Percentiles rank a stretch among this genome's conserved stretches.
phyloP scores from a whole-genome alignment of 2,797 vertebrate genomes.

The Harpagifer antarcticus region DNA sequence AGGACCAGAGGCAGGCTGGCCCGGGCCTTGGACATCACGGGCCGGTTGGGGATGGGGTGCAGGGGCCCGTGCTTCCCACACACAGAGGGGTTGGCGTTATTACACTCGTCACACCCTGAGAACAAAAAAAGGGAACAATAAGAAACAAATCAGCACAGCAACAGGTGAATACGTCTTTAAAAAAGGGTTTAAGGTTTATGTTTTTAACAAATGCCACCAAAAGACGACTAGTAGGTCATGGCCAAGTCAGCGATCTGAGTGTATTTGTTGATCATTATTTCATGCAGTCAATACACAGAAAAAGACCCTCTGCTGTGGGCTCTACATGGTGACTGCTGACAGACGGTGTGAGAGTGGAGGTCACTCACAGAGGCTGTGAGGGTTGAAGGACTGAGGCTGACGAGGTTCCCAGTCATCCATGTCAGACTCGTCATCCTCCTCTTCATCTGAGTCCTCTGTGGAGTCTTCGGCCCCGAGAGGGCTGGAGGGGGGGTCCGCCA shows the following conservation, averaged over 20 bases:
- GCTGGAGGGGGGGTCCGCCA: conserved; percentile 86
- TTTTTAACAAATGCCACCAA: not conserved
- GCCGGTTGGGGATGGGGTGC: conserved; percentile 95
- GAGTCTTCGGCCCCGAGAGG: conserved; percentile 91
- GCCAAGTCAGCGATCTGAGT: not conserved
- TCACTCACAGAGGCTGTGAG: conserved; percentile 93
- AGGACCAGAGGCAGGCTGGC: conserved; percentile 95
- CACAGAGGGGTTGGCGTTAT: conserved; percentile 89
- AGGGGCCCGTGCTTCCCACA: conserved; percentile 94
- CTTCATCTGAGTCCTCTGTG: conserved; percentile 91
- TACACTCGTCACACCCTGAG: conserved; percentile 98
- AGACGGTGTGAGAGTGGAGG: not conserved
- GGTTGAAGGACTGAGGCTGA: conserved; percentile 91
- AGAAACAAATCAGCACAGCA: not conserved
- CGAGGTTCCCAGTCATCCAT: conserved; percentile 95
- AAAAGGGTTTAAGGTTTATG: not conserved
- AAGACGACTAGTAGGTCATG: not conserved
- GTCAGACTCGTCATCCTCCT: conserved; percentile 91
- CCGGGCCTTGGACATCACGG: conserved; percentile 92
- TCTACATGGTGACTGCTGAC: conserved; percentile 2
- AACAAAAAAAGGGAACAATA: not conserved
- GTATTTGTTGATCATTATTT: not conserved
- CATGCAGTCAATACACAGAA: not conserved
- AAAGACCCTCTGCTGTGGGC: not conserved
- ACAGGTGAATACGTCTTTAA: not conserved